Percentiles rank a stretch among this genome's conserved stretches.
phyloP scores from a whole-genome alignment of 2,113 vertebrate genomes.

The Ptychochromis oligacanthus region DNA sequence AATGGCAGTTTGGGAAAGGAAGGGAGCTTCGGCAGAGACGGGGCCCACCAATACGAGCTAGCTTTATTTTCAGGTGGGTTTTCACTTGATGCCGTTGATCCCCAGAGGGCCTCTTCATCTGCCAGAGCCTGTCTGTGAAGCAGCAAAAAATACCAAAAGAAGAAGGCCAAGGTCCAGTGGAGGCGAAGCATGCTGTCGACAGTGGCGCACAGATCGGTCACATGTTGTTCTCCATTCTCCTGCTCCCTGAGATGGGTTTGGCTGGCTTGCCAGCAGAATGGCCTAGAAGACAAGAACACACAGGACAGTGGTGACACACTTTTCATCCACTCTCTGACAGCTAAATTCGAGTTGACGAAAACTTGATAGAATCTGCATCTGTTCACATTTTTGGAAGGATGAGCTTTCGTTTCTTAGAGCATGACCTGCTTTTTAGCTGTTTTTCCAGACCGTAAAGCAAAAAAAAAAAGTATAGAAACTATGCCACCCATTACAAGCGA shows the following conservation, averaged over 20 bases:
- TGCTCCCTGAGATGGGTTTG: conserved; percentile 45
- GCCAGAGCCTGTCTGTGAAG: conserved; percentile 46
- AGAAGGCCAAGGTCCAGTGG: conserved; percentile 61
- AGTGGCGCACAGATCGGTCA: conserved; percentile 58
- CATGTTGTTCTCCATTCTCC: conserved; percentile 73
- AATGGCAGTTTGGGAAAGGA: conserved; percentile 26
- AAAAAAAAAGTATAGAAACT: conserved; percentile 28
- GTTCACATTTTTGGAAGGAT: conserved; percentile 26
- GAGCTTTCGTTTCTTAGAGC: not conserved
- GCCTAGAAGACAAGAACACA: conserved; percentile 71
- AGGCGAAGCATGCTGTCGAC: conserved; percentile 77
- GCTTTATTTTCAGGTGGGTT: conserved; percentile 31
- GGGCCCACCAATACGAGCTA: conserved; percentile 41
- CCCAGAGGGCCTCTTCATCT: conserved; percentile 66
- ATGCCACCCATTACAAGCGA: conserved; percentile 27
- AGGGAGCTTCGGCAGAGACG: conserved; percentile 32
- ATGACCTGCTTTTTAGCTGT: conserved; percentile 41
- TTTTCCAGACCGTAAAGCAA: conserved; percentile 23
- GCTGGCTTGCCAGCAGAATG: conserved; percentile 26
- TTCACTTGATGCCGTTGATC: conserved; percentile 16
- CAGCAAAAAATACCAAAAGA: conserved; percentile 68
- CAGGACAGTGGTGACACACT: conserved; percentile 58
- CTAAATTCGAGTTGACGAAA: conserved; percentile 20
- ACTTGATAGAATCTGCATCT: conserved; percentile 33
- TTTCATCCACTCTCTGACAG: conserved; percentile 7